Percentiles rank a stretch among this genome's conserved stretches.
These are phyloP conservation scores for Crotophaga sulcirostris DNA, from an alignment of 2,113 vertebrate genomes.

Conservation along the genomic window DNA sequence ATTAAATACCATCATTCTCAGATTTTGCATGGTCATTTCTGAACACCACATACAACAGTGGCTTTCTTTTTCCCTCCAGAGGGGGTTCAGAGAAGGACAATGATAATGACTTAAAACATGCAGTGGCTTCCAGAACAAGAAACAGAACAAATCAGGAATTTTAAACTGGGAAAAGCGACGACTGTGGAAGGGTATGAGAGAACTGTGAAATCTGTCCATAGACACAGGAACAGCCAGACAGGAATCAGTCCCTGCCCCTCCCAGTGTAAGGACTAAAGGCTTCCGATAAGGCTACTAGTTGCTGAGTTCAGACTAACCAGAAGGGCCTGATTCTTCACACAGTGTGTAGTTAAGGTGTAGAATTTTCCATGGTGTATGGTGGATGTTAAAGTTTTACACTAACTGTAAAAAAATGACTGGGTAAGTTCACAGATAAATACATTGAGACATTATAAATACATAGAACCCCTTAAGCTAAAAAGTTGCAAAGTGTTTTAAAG, in stretches of 20 bases:
- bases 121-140: neutral
- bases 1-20: neutral
- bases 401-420: neutral
- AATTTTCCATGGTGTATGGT: neutral
- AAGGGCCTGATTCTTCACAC: neutral
- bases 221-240: neutral
- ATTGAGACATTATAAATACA: neutral
- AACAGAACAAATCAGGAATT: neutral
- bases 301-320: neutral
- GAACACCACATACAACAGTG: neutral
- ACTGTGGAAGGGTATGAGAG: neutral
- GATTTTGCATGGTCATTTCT: neutral
- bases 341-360: neutral
- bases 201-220: neutral
- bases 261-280: neutral
- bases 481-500: neutral
- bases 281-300: neutral
- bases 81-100: neutral
- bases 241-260: neutral
- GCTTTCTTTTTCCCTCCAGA: neutral
- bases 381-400: neutral
- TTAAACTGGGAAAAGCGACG: neutral
- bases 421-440: neutral
- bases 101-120: neutral
- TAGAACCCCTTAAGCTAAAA: neutral